Percentiles rank a stretch among this genome's conserved stretches.
These are phyloP conservation scores for Clostera curtula DNA, from an alignment of 2,888 invertebrate genomes.

Conservation along the genomic window DNA sequence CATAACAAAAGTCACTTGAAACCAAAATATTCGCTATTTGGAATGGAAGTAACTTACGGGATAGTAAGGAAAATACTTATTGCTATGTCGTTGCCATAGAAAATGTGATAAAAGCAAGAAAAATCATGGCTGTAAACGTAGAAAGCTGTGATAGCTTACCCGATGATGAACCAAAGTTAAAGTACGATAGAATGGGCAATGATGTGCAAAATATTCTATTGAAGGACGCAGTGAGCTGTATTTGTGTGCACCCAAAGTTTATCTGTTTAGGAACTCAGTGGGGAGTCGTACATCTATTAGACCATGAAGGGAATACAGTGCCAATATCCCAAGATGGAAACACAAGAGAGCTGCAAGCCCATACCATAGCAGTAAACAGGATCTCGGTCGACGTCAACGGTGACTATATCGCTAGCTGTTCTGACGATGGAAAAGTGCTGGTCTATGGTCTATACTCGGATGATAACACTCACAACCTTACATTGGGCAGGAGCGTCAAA, in stretches of 20 bases:
- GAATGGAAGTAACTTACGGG: no score
- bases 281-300: slow-evolving; percentile 92
- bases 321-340: slow-evolving; percentile 72
- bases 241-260: slow-evolving; percentile 96
- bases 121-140: slow-evolving; percentile 53
- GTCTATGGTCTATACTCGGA: slow-evolving; percentile 90
- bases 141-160: slow-evolving; percentile 62
- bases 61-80: no score
- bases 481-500: slow-evolving; percentile 87
- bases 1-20: no score
- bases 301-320: slow-evolving; percentile 91
- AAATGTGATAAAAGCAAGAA: slow-evolving; percentile 5
- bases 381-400: slow-evolving; percentile 95
- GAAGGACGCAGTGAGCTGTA: slow-evolving; percentile 90
- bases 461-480: slow-evolving; percentile 87
- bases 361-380: slow-evolving; percentile 94
- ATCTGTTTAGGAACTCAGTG: slow-evolving; percentile 94
- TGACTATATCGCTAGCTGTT: slow-evolving; percentile 95
- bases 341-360: slow-evolving; percentile 83
- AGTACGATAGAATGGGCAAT: slow-evolving; percentile 91
- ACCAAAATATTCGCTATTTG: no score
- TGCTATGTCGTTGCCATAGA: no score
- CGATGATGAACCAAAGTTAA: slow-evolving; percentile 88
- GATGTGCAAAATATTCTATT: slow-evolving; percentile 89
- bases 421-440: slow-evolving; percentile 90